phyloP scores from a whole-genome alignment of 2,888 invertebrate genomes.

The Phalera bucephala region DNA sequence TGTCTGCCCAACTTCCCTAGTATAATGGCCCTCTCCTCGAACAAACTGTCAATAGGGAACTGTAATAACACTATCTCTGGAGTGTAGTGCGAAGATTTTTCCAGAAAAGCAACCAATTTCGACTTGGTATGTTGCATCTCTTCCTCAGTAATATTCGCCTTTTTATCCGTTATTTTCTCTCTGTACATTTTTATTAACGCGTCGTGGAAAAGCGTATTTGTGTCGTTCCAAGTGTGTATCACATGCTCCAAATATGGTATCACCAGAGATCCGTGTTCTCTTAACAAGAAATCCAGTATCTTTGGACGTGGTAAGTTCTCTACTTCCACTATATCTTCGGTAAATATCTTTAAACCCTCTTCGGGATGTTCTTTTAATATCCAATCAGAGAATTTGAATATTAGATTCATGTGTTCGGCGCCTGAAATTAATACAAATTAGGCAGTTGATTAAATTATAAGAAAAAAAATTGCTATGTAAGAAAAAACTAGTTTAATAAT shows the following conservation, averaged over 20 bases:
- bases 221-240: slow-evolving; percentile 94
- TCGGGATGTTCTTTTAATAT: slow-evolving; percentile 93
- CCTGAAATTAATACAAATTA: no score
- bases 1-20: slow-evolving; percentile 95
- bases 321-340: slow-evolving; percentile 93
- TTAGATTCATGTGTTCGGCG: slow-evolving; percentile 90
- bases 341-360: slow-evolving; percentile 95
- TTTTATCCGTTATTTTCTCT: slow-evolving; percentile 84
- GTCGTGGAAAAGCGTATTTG: slow-evolving; percentile 93
- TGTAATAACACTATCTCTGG: slow-evolving; percentile 93
- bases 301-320: slow-evolving; percentile 94
- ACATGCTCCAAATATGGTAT: slow-evolving; percentile 98
- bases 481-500: no score
- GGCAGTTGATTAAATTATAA: no score
- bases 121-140: slow-evolving; percentile 66
- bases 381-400: slow-evolving; percentile 97
- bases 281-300: slow-evolving; percentile 94
- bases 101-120: slow-evolving; percentile 90
- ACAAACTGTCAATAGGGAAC: slow-evolving; percentile 92
- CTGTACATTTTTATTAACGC: slow-evolving; percentile 94
- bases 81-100: slow-evolving; percentile 90
- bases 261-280: slow-evolving; percentile 90
- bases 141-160: slow-evolving; percentile 57
- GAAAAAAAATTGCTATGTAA: no score
- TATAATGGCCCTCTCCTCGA: slow-evolving; percentile 97